Evolutionary conservation across 2,888 invertebrate species (phyloP).

Genomic region (Hypomecis punctinalis): DNA sequence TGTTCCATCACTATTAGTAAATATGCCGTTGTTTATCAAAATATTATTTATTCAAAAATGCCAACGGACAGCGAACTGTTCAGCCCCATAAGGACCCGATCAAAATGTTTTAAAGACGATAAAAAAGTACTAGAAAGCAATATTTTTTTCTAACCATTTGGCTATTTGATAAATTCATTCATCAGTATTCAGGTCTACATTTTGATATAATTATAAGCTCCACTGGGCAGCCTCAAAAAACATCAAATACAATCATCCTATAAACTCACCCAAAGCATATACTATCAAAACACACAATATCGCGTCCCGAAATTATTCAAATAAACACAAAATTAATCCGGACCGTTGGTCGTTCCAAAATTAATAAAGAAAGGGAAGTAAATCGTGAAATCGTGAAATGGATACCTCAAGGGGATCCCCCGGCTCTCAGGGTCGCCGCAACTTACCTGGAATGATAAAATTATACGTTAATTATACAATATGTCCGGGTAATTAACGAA

Average conservation of each 20-base stretch:
- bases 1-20: too few relatives aligned
- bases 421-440: constrained; percentile 23
- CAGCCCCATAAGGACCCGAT: too few relatives aligned
- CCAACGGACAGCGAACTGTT: too few relatives aligned
- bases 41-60: too few relatives aligned
- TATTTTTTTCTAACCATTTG: too few relatives aligned
- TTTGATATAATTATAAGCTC: not conserved
- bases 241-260: not conserved
- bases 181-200: not conserved
- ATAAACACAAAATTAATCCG: constrained; percentile 29
- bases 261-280: not conserved
- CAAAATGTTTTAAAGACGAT: too few relatives aligned
- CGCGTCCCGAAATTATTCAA: constrained; percentile 23
- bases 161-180: too few relatives aligned
- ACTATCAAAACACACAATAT: constrained; percentile 9
- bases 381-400: constrained; percentile 38
- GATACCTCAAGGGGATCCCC: constrained; percentile 37
- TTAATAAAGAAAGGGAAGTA: constrained; percentile 39
- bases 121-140: too few relatives aligned
- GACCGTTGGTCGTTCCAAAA: constrained; percentile 24
- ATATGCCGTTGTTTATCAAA: too few relatives aligned
- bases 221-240: not conserved
- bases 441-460: constrained; percentile 45
- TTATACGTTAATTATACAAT: constrained; percentile 38
- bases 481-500: constrained; percentile 29